phyloP scores from a whole-genome alignment of 2,797 vertebrate species.

The Aeoliscus strigatus region DNA sequence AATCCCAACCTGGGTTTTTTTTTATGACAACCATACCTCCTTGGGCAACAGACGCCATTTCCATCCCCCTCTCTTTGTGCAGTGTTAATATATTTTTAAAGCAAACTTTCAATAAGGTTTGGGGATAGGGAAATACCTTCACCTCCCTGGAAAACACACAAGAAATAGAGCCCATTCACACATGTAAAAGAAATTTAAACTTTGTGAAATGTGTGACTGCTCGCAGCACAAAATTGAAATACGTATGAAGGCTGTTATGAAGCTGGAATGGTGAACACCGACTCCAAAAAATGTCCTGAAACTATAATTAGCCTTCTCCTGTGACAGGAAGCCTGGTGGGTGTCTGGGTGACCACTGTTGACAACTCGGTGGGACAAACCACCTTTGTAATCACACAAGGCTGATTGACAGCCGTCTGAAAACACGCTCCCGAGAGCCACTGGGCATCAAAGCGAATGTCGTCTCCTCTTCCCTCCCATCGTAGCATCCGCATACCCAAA shows the following conservation, averaged over 20 bases:
- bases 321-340: slow-evolving; percentile 52
- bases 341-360: slow-evolving; percentile 50
- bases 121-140: slow-evolving; percentile 38
- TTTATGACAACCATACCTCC: slow-evolving; percentile 90
- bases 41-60: slow-evolving; percentile 70
- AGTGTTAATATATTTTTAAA: slow-evolving; percentile 39
- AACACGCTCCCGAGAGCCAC: slow-evolving; percentile 8
- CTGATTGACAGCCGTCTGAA: slow-evolving; percentile 33
- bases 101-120: slow-evolving; percentile 45
- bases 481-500: slow-evolving; percentile 21
- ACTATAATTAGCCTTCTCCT: slow-evolving; percentile 53
- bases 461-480: slow-evolving; percentile 6
- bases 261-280: slow-evolving; percentile 19
- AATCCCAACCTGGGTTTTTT: slow-evolving; percentile 83
- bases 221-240: slow-evolving; percentile 57
- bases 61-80: slow-evolving; percentile 38
- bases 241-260: slow-evolving; percentile 47
- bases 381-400: slow-evolving; percentile 50
- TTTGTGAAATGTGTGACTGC: too few species aligned
- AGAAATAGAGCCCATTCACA: slow-evolving; percentile 17
- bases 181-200: slow-evolving; percentile 5
- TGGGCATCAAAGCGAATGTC: slow-evolving; percentile 4
- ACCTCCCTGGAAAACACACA: slow-evolving; percentile 51
- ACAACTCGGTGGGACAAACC: slow-evolving; percentile 34
- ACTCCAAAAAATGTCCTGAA: slow-evolving; percentile 20